Evolutionary conservation across 2,113 vertebrate species (phyloP).

Genomic region (Eleginops maclovinus): DNA sequence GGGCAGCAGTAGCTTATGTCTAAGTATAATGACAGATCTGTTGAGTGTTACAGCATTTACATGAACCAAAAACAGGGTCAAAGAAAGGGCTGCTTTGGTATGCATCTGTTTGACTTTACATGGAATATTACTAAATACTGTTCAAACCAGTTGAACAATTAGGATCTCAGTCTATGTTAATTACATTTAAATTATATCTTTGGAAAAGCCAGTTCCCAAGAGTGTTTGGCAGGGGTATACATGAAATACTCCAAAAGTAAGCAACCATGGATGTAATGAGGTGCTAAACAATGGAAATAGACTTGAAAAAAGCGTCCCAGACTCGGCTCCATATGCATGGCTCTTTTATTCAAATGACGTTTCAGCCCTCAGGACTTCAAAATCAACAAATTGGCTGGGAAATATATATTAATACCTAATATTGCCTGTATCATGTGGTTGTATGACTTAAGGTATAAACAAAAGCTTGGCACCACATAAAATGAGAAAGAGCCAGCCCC

Average conservation of each 20-base stretch:
- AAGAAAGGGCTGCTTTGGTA: neutral
- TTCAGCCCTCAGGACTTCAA: no score
- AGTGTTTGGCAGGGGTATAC: constrained; percentile 6
- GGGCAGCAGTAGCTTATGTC: constrained; percentile 56
- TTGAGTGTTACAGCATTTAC: constrained; percentile 59
- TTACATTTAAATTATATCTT: constrained; percentile 12
- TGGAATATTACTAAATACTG: neutral
- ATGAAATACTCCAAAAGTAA: no score
- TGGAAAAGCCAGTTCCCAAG: constrained; percentile 11
- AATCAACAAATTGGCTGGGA: no score
- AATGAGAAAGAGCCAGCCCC: neutral
- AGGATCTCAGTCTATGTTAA: constrained; percentile 11
- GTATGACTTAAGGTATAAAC: constrained; percentile 27
- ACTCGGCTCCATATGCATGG: constrained; percentile 3
- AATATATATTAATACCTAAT: neutral
- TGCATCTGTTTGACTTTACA: neutral
- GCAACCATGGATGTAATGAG: no score
- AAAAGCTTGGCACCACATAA: constrained; percentile 19
- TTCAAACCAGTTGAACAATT: constrained; percentile 3
- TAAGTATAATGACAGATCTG: constrained; percentile 69
- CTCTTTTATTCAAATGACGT: no score
- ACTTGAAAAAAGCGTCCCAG: no score
- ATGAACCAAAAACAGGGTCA: constrained; percentile 18
- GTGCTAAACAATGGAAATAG: no score
- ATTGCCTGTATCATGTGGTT: constrained; percentile 8